Conservation (phyloP, 2,113 vertebrate species). For the Amphilophus citrinellus region DNA sequence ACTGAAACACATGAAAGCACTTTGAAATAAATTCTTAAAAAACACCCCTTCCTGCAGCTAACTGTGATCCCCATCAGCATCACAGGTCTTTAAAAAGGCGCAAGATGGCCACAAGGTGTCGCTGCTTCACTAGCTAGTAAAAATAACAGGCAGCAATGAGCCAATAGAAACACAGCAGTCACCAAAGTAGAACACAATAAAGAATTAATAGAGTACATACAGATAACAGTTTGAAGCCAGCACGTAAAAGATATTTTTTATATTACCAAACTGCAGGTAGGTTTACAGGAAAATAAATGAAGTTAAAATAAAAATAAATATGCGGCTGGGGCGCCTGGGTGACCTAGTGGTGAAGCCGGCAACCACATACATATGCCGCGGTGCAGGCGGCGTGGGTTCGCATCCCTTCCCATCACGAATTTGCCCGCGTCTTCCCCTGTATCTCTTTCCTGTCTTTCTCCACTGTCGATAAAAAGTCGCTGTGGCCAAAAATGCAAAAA, state of each 20-base stretch:
- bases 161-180: neutral
- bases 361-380: too few species aligned
- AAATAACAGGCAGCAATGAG: neutral
- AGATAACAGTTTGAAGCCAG: too few species aligned
- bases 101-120: neutral
- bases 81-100: neutral
- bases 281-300: neutral
- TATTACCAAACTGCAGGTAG: too few species aligned
- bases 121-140: neutral
- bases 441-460: too few species aligned
- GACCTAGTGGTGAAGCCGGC: too few species aligned
- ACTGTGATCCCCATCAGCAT: too few species aligned
- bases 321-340: neutral
- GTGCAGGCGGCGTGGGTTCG: too few species aligned
- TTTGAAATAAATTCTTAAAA: neutral
- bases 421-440: too few species aligned
- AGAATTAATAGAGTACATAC: fast-evolving
- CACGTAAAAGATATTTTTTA: too few species aligned
- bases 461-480: too few species aligned
- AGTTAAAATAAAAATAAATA: neutral
- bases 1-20: neutral
- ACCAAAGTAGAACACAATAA: neutral
- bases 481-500: too few species aligned
- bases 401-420: too few species aligned
- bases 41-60: fast-evolving